Evolutionary conservation across 2,113 vertebrate genomes (phyloP).

Genomic region (Clarias macrocephalus): DNA sequence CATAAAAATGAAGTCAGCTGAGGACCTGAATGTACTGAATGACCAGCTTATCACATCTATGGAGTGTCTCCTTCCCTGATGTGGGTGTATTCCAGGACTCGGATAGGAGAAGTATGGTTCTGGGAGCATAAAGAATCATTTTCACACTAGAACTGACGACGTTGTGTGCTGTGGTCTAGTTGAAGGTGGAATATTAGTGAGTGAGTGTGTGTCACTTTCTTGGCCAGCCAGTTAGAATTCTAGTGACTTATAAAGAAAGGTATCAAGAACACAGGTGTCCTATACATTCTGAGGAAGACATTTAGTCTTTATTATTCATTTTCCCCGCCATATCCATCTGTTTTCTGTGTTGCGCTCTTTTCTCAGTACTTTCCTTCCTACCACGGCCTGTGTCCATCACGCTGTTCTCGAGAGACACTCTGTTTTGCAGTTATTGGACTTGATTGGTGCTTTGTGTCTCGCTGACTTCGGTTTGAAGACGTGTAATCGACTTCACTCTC

Average conservation of each 20-base stretch:
- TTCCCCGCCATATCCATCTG: background rate
- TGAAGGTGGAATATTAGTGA: too few relatives aligned
- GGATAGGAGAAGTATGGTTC: too few relatives aligned
- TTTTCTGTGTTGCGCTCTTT: background rate
- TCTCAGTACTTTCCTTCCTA: background rate
- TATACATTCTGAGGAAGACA: background rate
- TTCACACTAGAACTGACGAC: too few relatives aligned
- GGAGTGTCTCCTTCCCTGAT: too few relatives aligned
- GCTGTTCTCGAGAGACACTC: background rate
- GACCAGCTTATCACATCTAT: too few relatives aligned
- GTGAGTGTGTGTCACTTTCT: too few relatives aligned
- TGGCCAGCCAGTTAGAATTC: background rate
- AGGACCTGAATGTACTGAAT: too few relatives aligned
- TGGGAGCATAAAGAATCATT: too few relatives aligned
- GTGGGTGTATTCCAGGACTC: too few relatives aligned
- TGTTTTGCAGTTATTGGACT: conserved; percentile 9
- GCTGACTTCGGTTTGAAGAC: conserved; percentile 24
- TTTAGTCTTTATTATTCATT: background rate
- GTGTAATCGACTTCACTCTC: conserved; percentile 36
- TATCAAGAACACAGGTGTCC: background rate
- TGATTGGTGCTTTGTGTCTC: conserved; percentile 39
- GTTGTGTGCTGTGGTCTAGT: too few relatives aligned
- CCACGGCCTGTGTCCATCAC: background rate
- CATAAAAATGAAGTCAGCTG: too few relatives aligned
- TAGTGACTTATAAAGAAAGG: too few relatives aligned